phyloP scores from a whole-genome alignment of 2,113 vertebrate species.

The Craseonycteris thonglongyai region DNA sequence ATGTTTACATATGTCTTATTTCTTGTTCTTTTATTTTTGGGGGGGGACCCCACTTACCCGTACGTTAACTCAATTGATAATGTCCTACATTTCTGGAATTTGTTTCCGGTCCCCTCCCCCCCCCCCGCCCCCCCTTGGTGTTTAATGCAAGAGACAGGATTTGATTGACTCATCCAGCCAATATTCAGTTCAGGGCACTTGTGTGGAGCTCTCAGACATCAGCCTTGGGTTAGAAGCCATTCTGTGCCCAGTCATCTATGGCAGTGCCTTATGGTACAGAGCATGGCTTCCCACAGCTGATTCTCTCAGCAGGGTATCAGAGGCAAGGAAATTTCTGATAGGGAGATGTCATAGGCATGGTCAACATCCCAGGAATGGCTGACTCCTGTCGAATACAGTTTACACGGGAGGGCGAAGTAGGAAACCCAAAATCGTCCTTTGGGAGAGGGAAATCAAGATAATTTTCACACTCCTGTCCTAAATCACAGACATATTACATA shows the following conservation, averaged over 20 bases:
- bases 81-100: neutral
- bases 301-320: neutral
- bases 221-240: neutral
- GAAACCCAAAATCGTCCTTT: neutral
- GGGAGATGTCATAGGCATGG: neutral
- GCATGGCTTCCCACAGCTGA: neutral
- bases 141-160: neutral
- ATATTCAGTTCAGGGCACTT: neutral
- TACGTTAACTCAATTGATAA: neutral
- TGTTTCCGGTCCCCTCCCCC: neutral
- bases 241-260: neutral
- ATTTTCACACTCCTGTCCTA: neutral
- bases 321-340: neutral
- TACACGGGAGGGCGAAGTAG: neutral
- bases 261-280: neutral
- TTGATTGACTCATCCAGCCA: neutral
- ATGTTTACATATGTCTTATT: neutral
- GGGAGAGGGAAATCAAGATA: neutral
- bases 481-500: neutral
- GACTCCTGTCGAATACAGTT: neutral
- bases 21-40: neutral
- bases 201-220: neutral
- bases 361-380: neutral
- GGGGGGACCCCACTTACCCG: neutral
- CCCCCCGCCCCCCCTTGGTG: too few species aligned